Evolutionary conservation across 2,113 vertebrate species (phyloP).

Genomic region (Heteronetta atricapilla): DNA sequence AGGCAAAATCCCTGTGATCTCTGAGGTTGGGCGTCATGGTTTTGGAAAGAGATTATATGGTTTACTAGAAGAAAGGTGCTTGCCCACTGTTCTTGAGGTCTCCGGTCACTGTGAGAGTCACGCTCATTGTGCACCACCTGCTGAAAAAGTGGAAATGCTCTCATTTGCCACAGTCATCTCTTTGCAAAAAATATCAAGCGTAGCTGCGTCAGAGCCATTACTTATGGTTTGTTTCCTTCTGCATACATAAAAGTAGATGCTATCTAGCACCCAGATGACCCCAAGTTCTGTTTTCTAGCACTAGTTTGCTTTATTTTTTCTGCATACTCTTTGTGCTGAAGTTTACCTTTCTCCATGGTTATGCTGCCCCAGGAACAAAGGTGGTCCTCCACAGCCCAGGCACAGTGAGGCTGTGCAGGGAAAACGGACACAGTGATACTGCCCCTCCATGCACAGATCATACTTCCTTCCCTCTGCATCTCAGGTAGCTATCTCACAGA

Average conservation of each 20-base stretch:
- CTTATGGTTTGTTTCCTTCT: background rate
- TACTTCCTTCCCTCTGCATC: background rate
- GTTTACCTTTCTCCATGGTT: background rate
- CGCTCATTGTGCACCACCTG: background rate
- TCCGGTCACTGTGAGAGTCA: background rate
- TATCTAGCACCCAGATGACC: conserved; percentile 39
- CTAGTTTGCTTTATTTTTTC: background rate
- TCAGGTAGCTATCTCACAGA: background rate
- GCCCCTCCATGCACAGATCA: accelerated
- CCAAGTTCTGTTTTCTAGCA: background rate
- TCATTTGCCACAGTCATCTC: background rate
- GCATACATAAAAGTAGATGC: conserved; percentile 28
- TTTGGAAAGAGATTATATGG: background rate
- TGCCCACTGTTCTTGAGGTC: background rate
- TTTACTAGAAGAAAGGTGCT: background rate
- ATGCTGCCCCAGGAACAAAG: background rate
- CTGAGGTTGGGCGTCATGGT: background rate
- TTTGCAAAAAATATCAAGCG: background rate
- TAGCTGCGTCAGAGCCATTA: conserved; percentile 17
- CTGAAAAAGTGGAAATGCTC: background rate
- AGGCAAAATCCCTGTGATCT: conserved; percentile 48
- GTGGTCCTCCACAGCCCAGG: background rate
- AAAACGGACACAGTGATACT: background rate
- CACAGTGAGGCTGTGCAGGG: background rate
- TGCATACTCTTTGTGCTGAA: background rate